Conservation (phyloP, 2,888 invertebrate species). For the Aleiodes testaceus region DNA sequence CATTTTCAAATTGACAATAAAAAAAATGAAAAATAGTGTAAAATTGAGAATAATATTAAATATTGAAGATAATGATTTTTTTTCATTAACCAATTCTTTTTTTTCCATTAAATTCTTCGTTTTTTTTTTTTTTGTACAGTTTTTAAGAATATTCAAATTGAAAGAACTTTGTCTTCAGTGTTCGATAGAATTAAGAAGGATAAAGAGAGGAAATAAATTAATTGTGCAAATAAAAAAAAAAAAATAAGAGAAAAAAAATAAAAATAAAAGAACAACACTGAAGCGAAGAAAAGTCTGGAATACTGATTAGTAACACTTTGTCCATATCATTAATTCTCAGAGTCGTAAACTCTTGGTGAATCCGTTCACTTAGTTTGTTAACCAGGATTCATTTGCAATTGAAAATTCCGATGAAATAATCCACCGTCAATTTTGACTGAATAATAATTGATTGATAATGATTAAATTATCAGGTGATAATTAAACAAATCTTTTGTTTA, state of each 20-base stretch:
- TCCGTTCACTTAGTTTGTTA: neutral
- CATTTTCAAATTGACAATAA: neutral
- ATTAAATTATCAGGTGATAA: too few relatives aligned
- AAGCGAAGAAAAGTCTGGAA: constrained; percentile 57
- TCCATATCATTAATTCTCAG: constrained; percentile 34
- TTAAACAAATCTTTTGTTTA: neutral
- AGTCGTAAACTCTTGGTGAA: neutral
- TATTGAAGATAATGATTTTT: neutral
- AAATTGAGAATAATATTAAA: neutral
- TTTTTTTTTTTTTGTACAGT: constrained; percentile 57
- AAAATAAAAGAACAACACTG: constrained; percentile 42
- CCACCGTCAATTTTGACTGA: too few relatives aligned
- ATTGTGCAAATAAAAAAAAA: constrained; percentile 58
- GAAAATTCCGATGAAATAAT: too few relatives aligned
- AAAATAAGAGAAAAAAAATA: constrained; percentile 45
- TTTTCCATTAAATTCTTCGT: neutral
- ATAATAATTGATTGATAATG: too few relatives aligned
- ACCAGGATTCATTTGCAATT: too few relatives aligned
- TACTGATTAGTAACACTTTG: constrained; percentile 38
- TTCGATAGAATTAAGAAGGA: constrained; percentile 67
- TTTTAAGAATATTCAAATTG: constrained; percentile 66
- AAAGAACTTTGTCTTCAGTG: constrained; percentile 63
- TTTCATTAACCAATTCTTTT: constrained; percentile 7
- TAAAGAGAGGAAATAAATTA: constrained; percentile 64
- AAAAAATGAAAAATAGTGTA: neutral